Evolutionary conservation across 2,113 vertebrate species (phyloP).

Genomic region (Atractosteus spatula): DNA sequence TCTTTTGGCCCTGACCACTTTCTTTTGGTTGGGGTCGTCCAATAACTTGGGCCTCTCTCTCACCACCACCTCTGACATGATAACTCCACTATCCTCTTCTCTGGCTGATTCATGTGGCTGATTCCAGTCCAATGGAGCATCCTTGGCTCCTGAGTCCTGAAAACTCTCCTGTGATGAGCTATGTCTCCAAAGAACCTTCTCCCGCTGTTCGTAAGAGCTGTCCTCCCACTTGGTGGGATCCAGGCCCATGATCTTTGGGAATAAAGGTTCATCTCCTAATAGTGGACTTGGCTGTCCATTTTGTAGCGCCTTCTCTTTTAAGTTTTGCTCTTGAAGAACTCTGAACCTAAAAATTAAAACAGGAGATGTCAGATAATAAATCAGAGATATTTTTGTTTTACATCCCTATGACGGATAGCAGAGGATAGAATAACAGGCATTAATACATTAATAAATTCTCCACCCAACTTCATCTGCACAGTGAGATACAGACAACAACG

Average conservation of each 20-base stretch:
- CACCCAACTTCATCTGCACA: too few species aligned
- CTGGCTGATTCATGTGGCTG: conserved; percentile 20
- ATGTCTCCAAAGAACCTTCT: conserved; percentile 57
- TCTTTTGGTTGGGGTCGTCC: conserved; percentile 86
- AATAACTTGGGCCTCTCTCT: conserved; percentile 74
- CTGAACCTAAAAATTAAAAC: conserved; percentile 66
- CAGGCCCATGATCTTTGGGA: conserved; percentile 66
- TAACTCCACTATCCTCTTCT: background rate
- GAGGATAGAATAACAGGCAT: too few species aligned
- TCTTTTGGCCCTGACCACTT: conserved; percentile 83
- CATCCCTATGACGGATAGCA: too few species aligned
- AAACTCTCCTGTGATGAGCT: conserved; percentile 51
- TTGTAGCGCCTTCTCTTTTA: conserved; percentile 62
- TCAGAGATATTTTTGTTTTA: background rate
- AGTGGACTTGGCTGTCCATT: conserved; percentile 57
- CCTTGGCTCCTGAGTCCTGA: conserved; percentile 16
- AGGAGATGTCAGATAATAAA: background rate
- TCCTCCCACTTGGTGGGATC: conserved; percentile 83
- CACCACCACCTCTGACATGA: conserved; percentile 52
- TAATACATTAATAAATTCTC: too few species aligned
- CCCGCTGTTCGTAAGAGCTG: conserved; percentile 64
- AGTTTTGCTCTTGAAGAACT: conserved; percentile 66
- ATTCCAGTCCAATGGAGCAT: conserved; percentile 27
- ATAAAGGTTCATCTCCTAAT: conserved; percentile 45
- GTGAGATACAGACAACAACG: too few species aligned